These are phyloP conservation scores for Drosophila antonietae DNA, from an alignment of 2,888 invertebrate genomes.

Conservation along the genomic window DNA sequence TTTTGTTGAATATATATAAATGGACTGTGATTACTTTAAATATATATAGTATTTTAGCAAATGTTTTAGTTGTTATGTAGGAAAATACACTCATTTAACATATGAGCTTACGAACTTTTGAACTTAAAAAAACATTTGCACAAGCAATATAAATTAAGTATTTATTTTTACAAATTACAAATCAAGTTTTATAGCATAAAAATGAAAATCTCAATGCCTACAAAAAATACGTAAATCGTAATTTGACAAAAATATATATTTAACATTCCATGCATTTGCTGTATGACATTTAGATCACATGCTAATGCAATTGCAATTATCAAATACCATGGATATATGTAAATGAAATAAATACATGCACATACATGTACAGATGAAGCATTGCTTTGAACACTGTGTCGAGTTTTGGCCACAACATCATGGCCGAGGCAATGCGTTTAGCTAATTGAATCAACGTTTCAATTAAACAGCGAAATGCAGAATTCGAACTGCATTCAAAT, in stretches of 20 bases:
- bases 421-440: slow-evolving; percentile 19
- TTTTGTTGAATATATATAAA: neutral
- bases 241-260: neutral
- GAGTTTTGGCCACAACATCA: slow-evolving; percentile 30
- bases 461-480: slow-evolving; percentile 24
- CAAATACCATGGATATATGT: slow-evolving; percentile 4
- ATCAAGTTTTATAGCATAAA: neutral
- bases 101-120: too few species aligned
- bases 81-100: too few species aligned
- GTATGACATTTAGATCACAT: neutral
- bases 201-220: neutral
- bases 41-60: neutral
- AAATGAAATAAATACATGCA: neutral
- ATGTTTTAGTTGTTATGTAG: neutral
- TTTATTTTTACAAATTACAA: neutral
- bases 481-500: slow-evolving; percentile 26
- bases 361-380: neutral
- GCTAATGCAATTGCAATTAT: slow-evolving; percentile 12
- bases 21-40: neutral
- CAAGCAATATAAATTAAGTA: too few species aligned
- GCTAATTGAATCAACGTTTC: slow-evolving; percentile 42
- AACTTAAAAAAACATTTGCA: too few species aligned
- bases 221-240: neutral
- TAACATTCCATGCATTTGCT: neutral
- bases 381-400: slow-evolving; percentile 4